Evolutionary conservation across 2,888 invertebrate species (phyloP), one percentile per base, ranked within the genome.

Genomic region (Anorthoa munda): DNA sequence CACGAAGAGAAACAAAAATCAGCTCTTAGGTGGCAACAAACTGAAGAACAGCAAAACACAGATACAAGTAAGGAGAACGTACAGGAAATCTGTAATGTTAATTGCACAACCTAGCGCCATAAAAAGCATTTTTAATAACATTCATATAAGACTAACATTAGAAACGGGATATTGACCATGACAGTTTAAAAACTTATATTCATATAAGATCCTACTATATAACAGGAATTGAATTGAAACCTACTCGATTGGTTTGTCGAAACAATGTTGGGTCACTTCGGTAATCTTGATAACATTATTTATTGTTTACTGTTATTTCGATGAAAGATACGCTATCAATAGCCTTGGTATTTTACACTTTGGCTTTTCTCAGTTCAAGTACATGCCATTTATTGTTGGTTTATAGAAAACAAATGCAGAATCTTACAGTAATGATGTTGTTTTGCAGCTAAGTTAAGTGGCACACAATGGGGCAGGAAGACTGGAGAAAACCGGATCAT

Each of bases 401-500:
- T 7, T 7, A 39, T 9, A 39, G 39, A 39, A 39, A 39, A 39
- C 39, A 39, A 39, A 39, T 39, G 7, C 39, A 9, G 0, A 9
- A 39, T 39, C 39, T 39, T 39, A 39, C 39, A 39, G 1, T 39
- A 39, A 39, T 39, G 39, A 70, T 56, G 48, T 72, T 50, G 13
- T 72, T 75, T 18, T 21, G 4, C 76, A 77, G 77, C 5, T 50
- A 68, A 71, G 23, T n/a, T 58, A 50, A 39, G 15, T 13, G 17
- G 68, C n/a, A n/a, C 48, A 45, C 9, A 26, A 21, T 67, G 76
- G 76, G 76, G 77, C 48, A 76, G 77, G n/a, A 77, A 77, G 66
- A 55, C 53, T 4, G 71, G 77, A 45, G 77, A 76, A 17, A 77
- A 70, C 45, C 15, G 71, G 7, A 53, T 66, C 26, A 39, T 64